Evolutionary conservation across 2,113 vertebrate genomes (phyloP).

Genomic region (Elephantulus edwardii): DNA sequence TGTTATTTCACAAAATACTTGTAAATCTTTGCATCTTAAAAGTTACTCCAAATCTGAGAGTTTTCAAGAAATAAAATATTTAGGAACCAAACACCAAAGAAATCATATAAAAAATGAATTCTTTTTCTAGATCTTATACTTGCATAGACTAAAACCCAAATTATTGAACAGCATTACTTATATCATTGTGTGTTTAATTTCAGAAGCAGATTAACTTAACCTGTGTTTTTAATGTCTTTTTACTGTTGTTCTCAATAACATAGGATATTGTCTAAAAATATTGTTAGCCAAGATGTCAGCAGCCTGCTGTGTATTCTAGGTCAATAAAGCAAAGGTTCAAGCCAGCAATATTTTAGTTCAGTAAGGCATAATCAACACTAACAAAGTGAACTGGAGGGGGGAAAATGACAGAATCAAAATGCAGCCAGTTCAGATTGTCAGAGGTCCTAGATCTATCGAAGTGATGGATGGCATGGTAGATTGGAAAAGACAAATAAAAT

Average conservation of each 20-base stretch:
- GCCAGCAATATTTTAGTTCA: constrained; percentile 42
- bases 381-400: constrained; percentile 33
- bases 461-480: constrained; percentile 35
- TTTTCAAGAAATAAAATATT: no score
- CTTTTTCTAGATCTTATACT: background rate
- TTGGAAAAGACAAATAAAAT: constrained; percentile 12
- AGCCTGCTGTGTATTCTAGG: background rate
- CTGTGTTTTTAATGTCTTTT: background rate
- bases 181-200: background rate
- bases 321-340: constrained; percentile 49
- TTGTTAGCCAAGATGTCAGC: background rate
- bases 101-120: background rate
- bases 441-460: constrained; percentile 6
- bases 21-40: no score
- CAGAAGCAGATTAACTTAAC: background rate
- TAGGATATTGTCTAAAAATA: background rate
- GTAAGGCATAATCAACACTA: constrained; percentile 40
- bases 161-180: background rate
- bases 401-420: constrained; percentile 19
- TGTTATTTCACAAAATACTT: no score
- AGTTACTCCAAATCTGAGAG: no score
- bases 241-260: background rate
- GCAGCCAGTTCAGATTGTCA: background rate
- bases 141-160: background rate
- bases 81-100: no score